Conservation (phyloP, 64 coral and sea anemone genomes). For the Hydrozoanthus tunicans region DNA sequence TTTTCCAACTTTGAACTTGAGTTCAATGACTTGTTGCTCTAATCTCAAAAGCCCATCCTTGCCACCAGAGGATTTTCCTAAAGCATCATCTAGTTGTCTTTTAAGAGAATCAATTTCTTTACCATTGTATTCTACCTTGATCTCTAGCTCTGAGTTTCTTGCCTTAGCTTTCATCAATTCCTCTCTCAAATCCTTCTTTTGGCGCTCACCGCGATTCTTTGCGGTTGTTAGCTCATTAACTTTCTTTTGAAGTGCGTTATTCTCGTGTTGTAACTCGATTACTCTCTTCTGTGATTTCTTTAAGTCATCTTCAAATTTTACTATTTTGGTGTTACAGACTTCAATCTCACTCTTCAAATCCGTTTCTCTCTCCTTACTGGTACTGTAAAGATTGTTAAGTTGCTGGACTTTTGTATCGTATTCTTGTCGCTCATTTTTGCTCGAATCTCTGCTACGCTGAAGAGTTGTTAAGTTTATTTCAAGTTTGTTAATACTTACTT, state of each 20-base stretch:
- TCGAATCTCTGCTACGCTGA: conserved; percentile 54
- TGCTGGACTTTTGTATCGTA: conserved; percentile 73
- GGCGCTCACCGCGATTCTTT: conserved; percentile 64
- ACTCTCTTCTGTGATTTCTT: conserved; percentile 94
- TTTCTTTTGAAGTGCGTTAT: conserved; percentile 61
- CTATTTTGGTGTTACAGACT: conserved; percentile 60
- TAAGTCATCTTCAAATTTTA: conserved; percentile 76
- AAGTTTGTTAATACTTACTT: conserved; percentile 66
- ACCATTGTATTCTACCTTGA: conserved; percentile 80
- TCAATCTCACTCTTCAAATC: conserved; percentile 84
- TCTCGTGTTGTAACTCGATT: conserved; percentile 82
- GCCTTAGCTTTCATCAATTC: conserved; percentile 74
- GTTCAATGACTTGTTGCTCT: conserved; percentile 79
- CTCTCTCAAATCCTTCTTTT: conserved; percentile 80
- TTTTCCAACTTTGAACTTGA: conserved; percentile 73
- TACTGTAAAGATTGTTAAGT: conserved; percentile 73
- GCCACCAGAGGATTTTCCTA: conserved; percentile 65
- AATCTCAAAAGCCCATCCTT: conserved; percentile 73
- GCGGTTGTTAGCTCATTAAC: conserved; percentile 73
- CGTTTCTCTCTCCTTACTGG: conserved; percentile 78
- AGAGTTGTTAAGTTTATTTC: conserved; percentile 74
- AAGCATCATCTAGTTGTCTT: conserved; percentile 83
- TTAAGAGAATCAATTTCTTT: conserved; percentile 87
- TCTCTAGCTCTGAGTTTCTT: conserved; percentile 83
- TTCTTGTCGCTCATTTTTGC: conserved; percentile 64